phyloP scores from a whole-genome alignment of 2,113 vertebrate species.

The Dolichotis patagonum region DNA sequence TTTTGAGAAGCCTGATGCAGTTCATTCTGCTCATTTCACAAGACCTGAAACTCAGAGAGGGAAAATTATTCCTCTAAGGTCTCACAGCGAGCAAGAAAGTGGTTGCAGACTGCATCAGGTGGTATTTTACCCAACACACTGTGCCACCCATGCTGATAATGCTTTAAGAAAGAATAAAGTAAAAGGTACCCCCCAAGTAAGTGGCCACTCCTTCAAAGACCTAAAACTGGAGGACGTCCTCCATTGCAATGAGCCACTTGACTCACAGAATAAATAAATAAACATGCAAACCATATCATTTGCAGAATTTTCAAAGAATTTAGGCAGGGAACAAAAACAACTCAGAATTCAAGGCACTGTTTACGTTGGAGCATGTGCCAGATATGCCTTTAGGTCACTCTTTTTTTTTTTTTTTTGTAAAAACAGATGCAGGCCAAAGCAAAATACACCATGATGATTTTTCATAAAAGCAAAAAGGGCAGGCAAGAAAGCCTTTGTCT shows the following conservation, averaged over 20 bases:
- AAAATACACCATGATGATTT: conserved; percentile 70
- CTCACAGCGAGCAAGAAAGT: background rate
- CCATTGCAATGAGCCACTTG: background rate
- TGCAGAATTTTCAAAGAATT: conserved; percentile 74
- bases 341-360: conserved; percentile 58
- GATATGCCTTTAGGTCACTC: conserved; percentile 34
- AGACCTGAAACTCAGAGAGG: background rate
- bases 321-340: conserved; percentile 52
- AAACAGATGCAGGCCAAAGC: conserved; percentile 47
- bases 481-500: conserved; percentile 53
- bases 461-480: conserved; percentile 58
- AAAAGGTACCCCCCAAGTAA: background rate
- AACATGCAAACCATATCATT: background rate
- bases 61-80: background rate
- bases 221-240: background rate
- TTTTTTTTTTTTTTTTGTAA: background rate
- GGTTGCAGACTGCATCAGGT: background rate
- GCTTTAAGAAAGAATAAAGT: background rate
- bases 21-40: background rate
- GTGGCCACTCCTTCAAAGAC: background rate
- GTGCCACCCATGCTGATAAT: background rate
- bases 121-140: background rate
- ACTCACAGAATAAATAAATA: background rate
- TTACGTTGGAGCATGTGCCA: conserved; percentile 62
- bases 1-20: background rate